Conservation (phyloP, 2,888 invertebrate species). For the Cyclophora albipunctata region DNA sequence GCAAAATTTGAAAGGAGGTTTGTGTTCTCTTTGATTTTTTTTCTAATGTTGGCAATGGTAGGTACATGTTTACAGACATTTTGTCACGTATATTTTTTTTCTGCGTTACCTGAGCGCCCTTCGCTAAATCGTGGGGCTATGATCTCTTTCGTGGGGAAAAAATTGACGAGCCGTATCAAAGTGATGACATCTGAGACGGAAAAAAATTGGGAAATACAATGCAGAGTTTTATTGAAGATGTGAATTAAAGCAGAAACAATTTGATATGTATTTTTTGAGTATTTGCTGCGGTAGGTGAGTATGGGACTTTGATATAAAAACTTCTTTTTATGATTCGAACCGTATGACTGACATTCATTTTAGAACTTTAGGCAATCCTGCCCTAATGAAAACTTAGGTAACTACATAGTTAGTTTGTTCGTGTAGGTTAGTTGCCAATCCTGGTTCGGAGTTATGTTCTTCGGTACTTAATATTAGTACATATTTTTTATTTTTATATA, state of each 20-base stretch:
- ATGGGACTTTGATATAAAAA: too few relatives aligned
- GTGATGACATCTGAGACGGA: constrained; percentile 55
- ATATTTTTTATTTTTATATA: too few relatives aligned
- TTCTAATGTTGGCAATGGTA: constrained; percentile 45
- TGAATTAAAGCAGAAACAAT: neutral
- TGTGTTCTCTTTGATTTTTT: constrained; percentile 27
- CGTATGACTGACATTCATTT: too few relatives aligned
- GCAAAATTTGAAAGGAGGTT: constrained; percentile 36
- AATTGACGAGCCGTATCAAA: constrained; percentile 50
- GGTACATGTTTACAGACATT: constrained; percentile 74
- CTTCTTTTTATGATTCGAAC: too few relatives aligned
- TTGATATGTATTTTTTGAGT: neutral
- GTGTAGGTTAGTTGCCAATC: too few relatives aligned
- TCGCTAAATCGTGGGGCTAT: constrained; percentile 58
- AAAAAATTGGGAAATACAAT: constrained; percentile 26
- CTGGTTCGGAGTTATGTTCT: too few relatives aligned
- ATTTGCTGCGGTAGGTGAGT: neutral
- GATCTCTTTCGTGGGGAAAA: constrained; percentile 40
- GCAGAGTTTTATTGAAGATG: constrained; percentile 4
- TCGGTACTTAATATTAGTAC: too few relatives aligned
- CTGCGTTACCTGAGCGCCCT: constrained; percentile 56
- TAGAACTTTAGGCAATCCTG: too few relatives aligned
- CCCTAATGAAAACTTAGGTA: too few relatives aligned
- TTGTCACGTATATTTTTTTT: constrained; percentile 69
- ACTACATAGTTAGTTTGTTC: too few relatives aligned